Percentiles rank a stretch among this genome's conserved stretches.
Evolutionary conservation across 2,888 invertebrate species (phyloP).

Genomic region (Caenorhabditis sp.): DNA sequence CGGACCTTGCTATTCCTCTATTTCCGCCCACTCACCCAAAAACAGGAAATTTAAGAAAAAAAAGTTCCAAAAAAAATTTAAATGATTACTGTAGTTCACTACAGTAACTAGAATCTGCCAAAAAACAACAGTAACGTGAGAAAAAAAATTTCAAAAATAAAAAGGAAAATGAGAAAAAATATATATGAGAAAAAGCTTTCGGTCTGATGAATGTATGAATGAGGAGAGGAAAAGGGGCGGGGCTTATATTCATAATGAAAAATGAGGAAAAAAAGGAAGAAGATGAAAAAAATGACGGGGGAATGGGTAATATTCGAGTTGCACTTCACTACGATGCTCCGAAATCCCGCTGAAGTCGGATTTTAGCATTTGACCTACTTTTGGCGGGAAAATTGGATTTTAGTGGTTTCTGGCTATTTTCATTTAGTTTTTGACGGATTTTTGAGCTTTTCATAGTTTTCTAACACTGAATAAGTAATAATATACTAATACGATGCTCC

Average conservation of each 20-base stretch:
- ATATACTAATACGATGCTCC: too few relatives aligned
- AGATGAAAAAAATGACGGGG: background rate
- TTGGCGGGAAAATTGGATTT: too few relatives aligned
- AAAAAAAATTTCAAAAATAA: too few relatives aligned
- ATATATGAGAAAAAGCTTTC: background rate
- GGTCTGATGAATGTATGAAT: background rate
- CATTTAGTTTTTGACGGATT: too few relatives aligned
- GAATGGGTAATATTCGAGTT: too few relatives aligned
- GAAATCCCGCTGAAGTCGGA: background rate
- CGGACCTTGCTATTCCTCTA: background rate
- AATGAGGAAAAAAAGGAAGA: background rate
- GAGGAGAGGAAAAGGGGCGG: background rate
- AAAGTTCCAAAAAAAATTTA: background rate
- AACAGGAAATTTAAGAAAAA: conserved; percentile 11
- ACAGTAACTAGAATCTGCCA: background rate
- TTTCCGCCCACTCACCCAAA: background rate
- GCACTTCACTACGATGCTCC: background rate
- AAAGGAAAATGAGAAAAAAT: background rate
- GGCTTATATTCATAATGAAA: background rate
- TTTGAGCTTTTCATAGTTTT: too few relatives aligned
- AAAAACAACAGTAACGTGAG: background rate
- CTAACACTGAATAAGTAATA: too few relatives aligned
- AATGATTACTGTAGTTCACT: too few relatives aligned
- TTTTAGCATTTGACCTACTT: too few relatives aligned
- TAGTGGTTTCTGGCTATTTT: too few relatives aligned